Percentiles rank a stretch among this genome's conserved stretches.
These are phyloP conservation scores for Empidonax alnorum DNA, from an alignment of 2,113 vertebrate species.

Conservation along the genomic window DNA sequence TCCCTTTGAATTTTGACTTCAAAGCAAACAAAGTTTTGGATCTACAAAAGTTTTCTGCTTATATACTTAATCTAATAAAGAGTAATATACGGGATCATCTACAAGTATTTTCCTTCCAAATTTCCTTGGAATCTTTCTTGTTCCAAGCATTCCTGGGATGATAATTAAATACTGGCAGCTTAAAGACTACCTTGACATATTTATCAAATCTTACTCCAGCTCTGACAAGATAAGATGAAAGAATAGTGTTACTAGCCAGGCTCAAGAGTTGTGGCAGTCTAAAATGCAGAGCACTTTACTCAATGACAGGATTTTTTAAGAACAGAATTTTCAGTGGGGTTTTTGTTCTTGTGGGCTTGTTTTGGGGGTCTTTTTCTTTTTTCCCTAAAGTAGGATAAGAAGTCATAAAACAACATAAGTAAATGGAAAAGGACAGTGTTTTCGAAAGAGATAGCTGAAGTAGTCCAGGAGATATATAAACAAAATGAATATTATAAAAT, in stretches of 20 bases:
- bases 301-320: fast-evolving
- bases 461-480: not conserved
- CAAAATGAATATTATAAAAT: not conserved
- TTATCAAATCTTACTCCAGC: not conserved
- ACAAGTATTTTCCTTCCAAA: not conserved
- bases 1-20: constrained; percentile 32
- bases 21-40: constrained; percentile 18
- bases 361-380: not conserved
- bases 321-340: not conserved
- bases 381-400: not conserved
- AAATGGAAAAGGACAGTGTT: not conserved
- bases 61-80: constrained; percentile 29
- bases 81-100: not conserved
- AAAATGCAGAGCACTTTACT: not conserved
- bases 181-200: not conserved
- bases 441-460: not conserved
- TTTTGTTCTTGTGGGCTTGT: not conserved
- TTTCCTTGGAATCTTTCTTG: not conserved
- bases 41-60: not conserved
- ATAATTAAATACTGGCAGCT: constrained; percentile 5
- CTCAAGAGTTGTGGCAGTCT: not conserved
- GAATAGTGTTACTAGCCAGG: not conserved
- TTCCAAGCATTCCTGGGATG: not conserved
- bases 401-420: not conserved
- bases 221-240: constrained; percentile 7